Evolutionary conservation across 53 echinoderm and acorn worm genomes (phyloP), one percentile per base, ranked within the genome.

Genomic region (Apostichopus leukothele): DNA sequence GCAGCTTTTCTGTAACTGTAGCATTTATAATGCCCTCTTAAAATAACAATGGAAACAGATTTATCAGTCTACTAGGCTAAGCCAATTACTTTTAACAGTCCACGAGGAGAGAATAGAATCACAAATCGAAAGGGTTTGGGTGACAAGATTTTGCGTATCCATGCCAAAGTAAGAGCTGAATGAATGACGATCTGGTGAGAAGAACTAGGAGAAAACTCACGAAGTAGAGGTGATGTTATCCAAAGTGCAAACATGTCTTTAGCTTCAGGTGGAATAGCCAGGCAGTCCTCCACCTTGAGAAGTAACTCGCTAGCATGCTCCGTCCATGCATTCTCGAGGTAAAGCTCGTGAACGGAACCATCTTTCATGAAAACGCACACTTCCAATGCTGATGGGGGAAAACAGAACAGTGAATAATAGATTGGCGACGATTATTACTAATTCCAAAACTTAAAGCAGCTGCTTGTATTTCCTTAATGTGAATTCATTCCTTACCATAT

Each of bases 171-270:
- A 8, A 57, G 57, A 57, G 57, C 7, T 7, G 57, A 57, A 7
- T 57, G 57, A 57, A 7, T 57, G 18, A 71, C 6, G 13, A 10
- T 12, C 63, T 61, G 10, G 63, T 14, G 14, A 61, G 63, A 14
- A 14, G 10, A 5, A 71, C 71, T 26, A 76, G 12, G 12, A 74
- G 53, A 85, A 84, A 12, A 96, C 98, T 98, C 91, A 98, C 98
- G 93, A 5, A 98, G 91, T 10, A 98, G 89, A 68, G 98, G 98
- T 52, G 98, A 98, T 26, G 90, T 91, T 50, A 98, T 91, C 98
- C 98, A 98, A 12, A 98, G 68, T 53, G 92, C 90, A 91, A 98
- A 98, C 75, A 98, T 86, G 22, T 98, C 94, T 14, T 86, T 78
- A 79, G 98, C 98, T 51, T 81, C 88, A 10, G 89, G 90, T 20